Percentiles rank a stretch among this genome's conserved stretches.
Conservation (phyloP, 2,888 invertebrate species). For the Heteromurus nitidus region DNA sequence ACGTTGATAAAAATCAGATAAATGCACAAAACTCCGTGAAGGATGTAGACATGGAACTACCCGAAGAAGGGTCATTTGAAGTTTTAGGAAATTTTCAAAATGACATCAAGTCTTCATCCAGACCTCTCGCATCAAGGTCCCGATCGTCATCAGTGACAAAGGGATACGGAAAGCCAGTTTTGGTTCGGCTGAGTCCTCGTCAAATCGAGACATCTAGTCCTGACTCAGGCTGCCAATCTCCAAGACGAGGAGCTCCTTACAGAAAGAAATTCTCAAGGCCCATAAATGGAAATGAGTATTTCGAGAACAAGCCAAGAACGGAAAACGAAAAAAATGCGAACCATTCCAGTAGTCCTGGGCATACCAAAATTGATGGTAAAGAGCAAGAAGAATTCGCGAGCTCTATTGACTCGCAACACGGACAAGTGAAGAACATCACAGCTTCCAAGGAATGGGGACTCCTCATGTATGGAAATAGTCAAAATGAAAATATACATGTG, state of each 20-base stretch:
- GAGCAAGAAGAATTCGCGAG: neutral
- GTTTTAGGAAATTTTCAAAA: neutral
- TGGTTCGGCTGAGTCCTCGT: constrained; percentile 33
- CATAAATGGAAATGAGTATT: too few relatives aligned
- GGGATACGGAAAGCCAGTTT: constrained; percentile 46
- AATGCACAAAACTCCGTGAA: too few relatives aligned
- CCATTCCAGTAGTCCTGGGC: neutral
- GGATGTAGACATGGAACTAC: neutral
- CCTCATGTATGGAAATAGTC: constrained; percentile 4
- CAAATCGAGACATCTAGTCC: too few relatives aligned
- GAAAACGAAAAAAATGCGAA: neutral
- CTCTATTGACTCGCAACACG: neutral
- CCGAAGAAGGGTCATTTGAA: neutral
- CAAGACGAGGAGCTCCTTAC: too few relatives aligned
- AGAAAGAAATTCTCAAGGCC: too few relatives aligned
- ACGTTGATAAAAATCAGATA: too few relatives aligned
- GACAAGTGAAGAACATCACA: too few relatives aligned
- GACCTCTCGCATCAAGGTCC: neutral
- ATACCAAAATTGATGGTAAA: neutral
- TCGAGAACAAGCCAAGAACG: too few relatives aligned
- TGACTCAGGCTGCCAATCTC: too few relatives aligned
- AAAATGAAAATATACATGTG: constrained; percentile 6
- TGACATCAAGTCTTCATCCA: neutral
- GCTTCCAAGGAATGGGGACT: constrained; percentile 33
- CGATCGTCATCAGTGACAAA: constrained; percentile 17